A percentile compares a stretch with the other conserved stretches of the same genome.
These are phyloP conservation scores for Epinephelus coioides DNA, from an alignment of 2,797 vertebrate species.

Conservation along the genomic window DNA sequence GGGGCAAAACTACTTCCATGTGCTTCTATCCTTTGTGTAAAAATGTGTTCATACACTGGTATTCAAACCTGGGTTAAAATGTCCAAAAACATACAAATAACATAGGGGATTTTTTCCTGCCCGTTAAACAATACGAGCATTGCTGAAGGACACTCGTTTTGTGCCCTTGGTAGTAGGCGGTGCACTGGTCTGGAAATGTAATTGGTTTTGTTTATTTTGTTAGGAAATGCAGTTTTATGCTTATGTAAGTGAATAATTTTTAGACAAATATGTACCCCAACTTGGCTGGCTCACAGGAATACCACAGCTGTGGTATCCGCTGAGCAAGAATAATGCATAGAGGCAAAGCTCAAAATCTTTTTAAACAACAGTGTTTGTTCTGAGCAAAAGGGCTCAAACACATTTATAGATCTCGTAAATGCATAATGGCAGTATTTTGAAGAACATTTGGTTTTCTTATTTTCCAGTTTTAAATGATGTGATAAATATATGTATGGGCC, in stretches of 20 bases:
- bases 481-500: slow-evolving; percentile 37
- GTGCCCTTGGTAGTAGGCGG: slow-evolving; percentile 50
- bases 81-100: slow-evolving; percentile 21
- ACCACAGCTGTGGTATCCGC: slow-evolving; percentile 73
- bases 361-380: slow-evolving; percentile 53
- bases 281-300: slow-evolving; percentile 74
- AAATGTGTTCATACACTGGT: not conserved
- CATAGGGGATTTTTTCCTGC: not conserved
- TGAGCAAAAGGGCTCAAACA: slow-evolving; percentile 9
- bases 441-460: slow-evolving; percentile 41
- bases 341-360: slow-evolving; percentile 56
- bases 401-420: slow-evolving; percentile 37
- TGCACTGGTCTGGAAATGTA: slow-evolving; percentile 71
- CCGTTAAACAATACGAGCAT: slow-evolving; percentile 34
- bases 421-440: slow-evolving; percentile 17
- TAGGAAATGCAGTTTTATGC: slow-evolving; percentile 73
- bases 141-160: slow-evolving; percentile 55
- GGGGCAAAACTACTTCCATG: not conserved
- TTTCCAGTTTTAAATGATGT: slow-evolving; percentile 40
- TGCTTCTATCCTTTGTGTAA: not conserved
- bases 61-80: slow-evolving; percentile 26
- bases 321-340: slow-evolving; percentile 59
- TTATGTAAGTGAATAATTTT: slow-evolving; percentile 76
- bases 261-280: slow-evolving; percentile 69
- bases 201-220: slow-evolving; percentile 76